Percentiles rank a stretch among this genome's conserved stretches.
phyloP scores from a whole-genome alignment of 2,113 vertebrate species.

The Terrapene triunguis region DNA sequence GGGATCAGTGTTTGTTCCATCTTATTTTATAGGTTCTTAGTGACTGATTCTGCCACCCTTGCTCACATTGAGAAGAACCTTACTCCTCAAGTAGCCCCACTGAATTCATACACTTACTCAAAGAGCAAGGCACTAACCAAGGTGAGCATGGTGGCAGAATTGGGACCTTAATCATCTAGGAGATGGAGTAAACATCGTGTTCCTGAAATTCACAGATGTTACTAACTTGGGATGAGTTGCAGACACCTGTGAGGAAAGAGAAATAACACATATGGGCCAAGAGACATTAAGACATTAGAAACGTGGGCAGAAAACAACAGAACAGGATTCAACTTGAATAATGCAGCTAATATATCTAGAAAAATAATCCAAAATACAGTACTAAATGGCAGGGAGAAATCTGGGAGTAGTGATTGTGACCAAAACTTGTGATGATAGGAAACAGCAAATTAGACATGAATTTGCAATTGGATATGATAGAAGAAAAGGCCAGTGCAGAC shows the following conservation, averaged over 20 bases:
- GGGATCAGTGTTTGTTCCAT: not conserved
- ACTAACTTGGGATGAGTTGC: not conserved
- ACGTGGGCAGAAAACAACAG: not conserved
- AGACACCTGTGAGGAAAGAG: not conserved
- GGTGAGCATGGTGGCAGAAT: not conserved
- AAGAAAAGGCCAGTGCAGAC: not conserved
- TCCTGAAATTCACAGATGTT: not conserved
- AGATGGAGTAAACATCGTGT: not conserved
- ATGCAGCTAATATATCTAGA: not conserved
- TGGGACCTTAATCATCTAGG: not conserved
- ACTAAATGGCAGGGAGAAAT: not conserved
- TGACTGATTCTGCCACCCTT: not conserved
- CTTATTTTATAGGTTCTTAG: not conserved
- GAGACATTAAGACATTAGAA: not conserved
- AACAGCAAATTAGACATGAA: not conserved
- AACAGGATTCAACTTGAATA: not conserved
- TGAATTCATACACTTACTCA: not conserved
- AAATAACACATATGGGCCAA: not conserved
- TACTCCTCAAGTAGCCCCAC: not conserved
- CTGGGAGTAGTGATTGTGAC: not conserved
- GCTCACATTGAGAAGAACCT: not conserved
- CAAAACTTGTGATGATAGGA: not conserved
- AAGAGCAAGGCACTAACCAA: not conserved
- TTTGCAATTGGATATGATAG: not conserved
- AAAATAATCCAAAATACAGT: not conserved